These are phyloP conservation scores for Bufo gargarizans DNA, from an alignment of 2,113 vertebrate species.

Conservation along the genomic window DNA sequence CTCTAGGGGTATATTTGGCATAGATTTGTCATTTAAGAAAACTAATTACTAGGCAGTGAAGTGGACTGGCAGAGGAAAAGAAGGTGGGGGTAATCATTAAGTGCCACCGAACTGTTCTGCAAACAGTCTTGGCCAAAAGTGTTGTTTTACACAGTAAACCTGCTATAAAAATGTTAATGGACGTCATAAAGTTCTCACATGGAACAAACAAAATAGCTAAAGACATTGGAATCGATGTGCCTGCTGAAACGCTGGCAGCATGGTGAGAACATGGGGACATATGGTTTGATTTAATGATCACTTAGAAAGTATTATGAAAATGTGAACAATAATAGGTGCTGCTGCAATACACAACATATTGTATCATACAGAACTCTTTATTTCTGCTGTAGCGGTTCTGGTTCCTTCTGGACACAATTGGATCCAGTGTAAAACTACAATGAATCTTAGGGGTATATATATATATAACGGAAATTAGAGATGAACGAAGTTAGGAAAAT, in stretches of 20 bases:
- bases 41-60: slow-evolving; percentile 2
- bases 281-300: slow-evolving; percentile 38
- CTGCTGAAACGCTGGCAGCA: slow-evolving; percentile 36
- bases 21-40: neutral
- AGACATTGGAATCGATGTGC: slow-evolving; percentile 10
- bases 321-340: slow-evolving; percentile 4
- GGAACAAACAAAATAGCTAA: slow-evolving; percentile 29
- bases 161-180: slow-evolving; percentile 45
- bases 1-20: neutral
- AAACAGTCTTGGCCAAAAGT: slow-evolving; percentile 24
- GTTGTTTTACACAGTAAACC: slow-evolving; percentile 27
- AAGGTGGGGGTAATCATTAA: slow-evolving; percentile 2
- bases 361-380: neutral
- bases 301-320: neutral
- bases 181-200: slow-evolving; percentile 45
- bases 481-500: no score
- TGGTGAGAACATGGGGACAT: neutral
- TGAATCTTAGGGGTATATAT: no score
- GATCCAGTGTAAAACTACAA: neutral
- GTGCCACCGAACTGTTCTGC: slow-evolving; percentile 3
- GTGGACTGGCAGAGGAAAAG: neutral
- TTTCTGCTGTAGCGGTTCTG: neutral
- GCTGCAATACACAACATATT: neutral
- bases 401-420: neutral
- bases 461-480: no score